Evolutionary conservation across 2,888 invertebrate genomes (phyloP).

Genomic region (Linnaemya tessellans): DNA sequence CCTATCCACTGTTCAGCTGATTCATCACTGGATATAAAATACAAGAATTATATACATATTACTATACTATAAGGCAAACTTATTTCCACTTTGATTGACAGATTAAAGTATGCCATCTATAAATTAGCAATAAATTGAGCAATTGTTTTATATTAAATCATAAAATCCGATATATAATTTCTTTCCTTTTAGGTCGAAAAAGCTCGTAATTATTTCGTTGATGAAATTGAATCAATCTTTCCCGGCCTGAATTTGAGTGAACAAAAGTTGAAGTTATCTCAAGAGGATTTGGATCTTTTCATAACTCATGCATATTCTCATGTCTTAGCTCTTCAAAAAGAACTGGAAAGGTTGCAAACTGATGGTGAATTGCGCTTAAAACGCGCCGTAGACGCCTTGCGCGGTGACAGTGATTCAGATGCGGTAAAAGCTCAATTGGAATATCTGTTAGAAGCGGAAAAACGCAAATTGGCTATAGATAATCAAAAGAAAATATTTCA

Average conservation of each 20-base stretch:
- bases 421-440: conserved; percentile 86
- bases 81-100: no score
- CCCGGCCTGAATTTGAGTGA: conserved; percentile 88
- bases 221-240: conserved; percentile 88
- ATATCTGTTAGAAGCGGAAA: conserved; percentile 88
- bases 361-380: conserved; percentile 86
- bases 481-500: conserved; percentile 88
- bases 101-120: no score
- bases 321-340: conserved; percentile 90
- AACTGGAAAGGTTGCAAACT: conserved; percentile 89
- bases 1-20: no score
- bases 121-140: no score
- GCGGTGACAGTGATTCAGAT: conserved; percentile 85
- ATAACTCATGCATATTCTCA: conserved; percentile 91
- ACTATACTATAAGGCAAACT: no score
- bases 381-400: conserved; percentile 86
- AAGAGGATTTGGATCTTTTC: conserved; percentile 89
- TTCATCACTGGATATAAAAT: no score
- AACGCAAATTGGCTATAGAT: conserved; percentile 86
- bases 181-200: conserved; percentile 80
- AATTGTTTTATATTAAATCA: no score
- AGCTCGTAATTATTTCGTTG: conserved; percentile 86
- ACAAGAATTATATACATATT: no score
- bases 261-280: conserved; percentile 86
- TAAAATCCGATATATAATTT: background rate